phyloP scores from a whole-genome alignment of 2,113 vertebrate species.

The Campylomormyrus numenius region DNA sequence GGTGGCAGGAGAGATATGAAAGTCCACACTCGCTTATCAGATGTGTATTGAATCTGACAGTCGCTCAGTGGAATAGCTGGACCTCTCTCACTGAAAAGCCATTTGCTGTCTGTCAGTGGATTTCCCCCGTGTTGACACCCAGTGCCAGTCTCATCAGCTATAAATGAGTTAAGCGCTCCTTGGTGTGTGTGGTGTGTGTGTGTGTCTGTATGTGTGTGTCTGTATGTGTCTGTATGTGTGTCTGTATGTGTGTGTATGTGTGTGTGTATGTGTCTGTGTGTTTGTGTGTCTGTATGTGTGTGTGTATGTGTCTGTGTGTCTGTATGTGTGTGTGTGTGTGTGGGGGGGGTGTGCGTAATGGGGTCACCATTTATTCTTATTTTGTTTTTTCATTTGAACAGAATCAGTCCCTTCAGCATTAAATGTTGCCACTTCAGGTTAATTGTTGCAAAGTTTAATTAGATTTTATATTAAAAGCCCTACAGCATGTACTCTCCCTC shows the following conservation, averaged over 20 bases:
- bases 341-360: background rate
- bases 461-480: background rate
- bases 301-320: too few species aligned
- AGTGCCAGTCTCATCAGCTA: background rate
- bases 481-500: background rate
- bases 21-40: background rate
- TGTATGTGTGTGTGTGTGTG: too few species aligned
- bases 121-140: constrained; percentile 12
- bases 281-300: too few species aligned
- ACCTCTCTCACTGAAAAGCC: constrained; percentile 19
- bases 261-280: too few species aligned
- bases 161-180: background rate
- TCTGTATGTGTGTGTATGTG: too few species aligned
- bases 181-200: background rate
- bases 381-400: background rate
- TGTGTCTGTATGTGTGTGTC: accelerated
- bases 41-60: constrained; percentile 18
- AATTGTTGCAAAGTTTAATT: background rate
- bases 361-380: background rate
- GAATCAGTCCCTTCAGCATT: background rate
- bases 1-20: constrained; percentile 4
- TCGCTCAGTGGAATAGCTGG: background rate
- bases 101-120: constrained; percentile 21
- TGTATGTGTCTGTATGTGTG: too few species aligned
- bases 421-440: background rate